phyloP scores from a whole-genome alignment of 2,113 vertebrate genomes.

The Galemys pyrenaicus region DNA sequence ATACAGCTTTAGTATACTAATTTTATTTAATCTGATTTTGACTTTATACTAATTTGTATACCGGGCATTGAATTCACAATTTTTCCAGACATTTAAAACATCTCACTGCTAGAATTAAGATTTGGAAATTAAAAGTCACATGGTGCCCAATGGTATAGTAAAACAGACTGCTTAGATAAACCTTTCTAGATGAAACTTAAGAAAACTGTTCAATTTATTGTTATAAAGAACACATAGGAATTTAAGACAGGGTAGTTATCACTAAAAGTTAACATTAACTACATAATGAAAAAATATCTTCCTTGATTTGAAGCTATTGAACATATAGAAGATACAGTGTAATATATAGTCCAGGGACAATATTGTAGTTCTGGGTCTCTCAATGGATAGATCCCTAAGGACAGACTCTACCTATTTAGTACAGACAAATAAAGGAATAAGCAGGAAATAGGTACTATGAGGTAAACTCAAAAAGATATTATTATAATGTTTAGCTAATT shows the following conservation, averaged over 20 bases:
- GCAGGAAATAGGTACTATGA: neutral
- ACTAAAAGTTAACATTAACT: constrained; percentile 27
- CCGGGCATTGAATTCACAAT: neutral
- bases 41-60: neutral
- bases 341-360: neutral
- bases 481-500: neutral
- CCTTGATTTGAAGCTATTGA: neutral
- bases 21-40: constrained; percentile 21
- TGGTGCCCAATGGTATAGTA: neutral
- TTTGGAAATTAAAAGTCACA: constrained; percentile 47
- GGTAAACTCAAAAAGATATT: neutral
- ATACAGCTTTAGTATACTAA: constrained; percentile 23
- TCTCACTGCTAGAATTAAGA: constrained; percentile 28
- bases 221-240: neutral
- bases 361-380: neutral
- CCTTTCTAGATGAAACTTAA: neutral
- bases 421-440: neutral
- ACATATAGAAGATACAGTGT: neutral
- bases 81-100: constrained; percentile 12
- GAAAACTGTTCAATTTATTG: constrained; percentile 45
- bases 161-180: constrained; percentile 5
- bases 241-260: neutral
- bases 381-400: neutral
- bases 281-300: neutral
- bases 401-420: neutral